These are phyloP conservation scores for Xylocampa areola DNA, from an alignment of 2,888 invertebrate species.

Conservation along the genomic window DNA sequence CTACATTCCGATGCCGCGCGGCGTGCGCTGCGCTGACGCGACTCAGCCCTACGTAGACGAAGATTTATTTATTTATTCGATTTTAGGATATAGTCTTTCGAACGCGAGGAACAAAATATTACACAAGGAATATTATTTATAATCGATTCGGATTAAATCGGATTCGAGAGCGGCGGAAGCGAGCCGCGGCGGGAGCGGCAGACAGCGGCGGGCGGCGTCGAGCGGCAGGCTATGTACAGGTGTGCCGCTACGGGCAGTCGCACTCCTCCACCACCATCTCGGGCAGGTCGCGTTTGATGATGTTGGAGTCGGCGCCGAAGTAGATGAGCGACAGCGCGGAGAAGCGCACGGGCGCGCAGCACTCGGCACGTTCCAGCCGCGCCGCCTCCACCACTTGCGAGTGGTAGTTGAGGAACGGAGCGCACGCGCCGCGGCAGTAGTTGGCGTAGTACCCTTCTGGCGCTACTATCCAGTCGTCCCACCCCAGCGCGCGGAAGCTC, in stretches of 20 bases:
- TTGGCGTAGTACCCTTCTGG: slow-evolving; percentile 97
- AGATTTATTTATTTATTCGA: slow-evolving; percentile 76
- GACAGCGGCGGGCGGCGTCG: slow-evolving; percentile 63
- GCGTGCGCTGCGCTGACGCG: slow-evolving; percentile 63
- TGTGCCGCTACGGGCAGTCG: slow-evolving; percentile 94
- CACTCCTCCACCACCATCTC: slow-evolving; percentile 99
- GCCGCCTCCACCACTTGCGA: slow-evolving; percentile 97
- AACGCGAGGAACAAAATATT: slow-evolving; percentile 90
- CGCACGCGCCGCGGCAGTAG: slow-evolving; percentile 97
- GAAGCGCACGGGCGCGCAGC: slow-evolving; percentile 97
- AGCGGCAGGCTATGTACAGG: slow-evolving; percentile 76
- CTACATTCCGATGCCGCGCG: slow-evolving; percentile 48
- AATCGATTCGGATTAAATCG: slow-evolving; percentile 87
- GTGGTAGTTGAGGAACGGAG: slow-evolving; percentile 95
- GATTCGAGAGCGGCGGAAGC: slow-evolving; percentile 87
- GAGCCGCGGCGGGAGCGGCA: slow-evolving; percentile 74
- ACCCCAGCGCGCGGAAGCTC: slow-evolving; percentile 96
- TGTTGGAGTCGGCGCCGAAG: slow-evolving; percentile 96
- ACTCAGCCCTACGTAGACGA: slow-evolving; percentile 67
- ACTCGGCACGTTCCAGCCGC: slow-evolving; percentile 96
- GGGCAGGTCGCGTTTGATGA: slow-evolving; percentile 97
- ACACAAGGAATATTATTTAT: slow-evolving; percentile 89
- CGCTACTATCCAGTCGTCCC: slow-evolving; percentile 98
- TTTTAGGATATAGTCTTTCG: slow-evolving; percentile 89
- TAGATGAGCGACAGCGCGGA: slow-evolving; percentile 97